Base-by-base conservation (phyloP, 2,888 invertebrate genomes). In the Rhaphigaster nebulosa region DNA sequence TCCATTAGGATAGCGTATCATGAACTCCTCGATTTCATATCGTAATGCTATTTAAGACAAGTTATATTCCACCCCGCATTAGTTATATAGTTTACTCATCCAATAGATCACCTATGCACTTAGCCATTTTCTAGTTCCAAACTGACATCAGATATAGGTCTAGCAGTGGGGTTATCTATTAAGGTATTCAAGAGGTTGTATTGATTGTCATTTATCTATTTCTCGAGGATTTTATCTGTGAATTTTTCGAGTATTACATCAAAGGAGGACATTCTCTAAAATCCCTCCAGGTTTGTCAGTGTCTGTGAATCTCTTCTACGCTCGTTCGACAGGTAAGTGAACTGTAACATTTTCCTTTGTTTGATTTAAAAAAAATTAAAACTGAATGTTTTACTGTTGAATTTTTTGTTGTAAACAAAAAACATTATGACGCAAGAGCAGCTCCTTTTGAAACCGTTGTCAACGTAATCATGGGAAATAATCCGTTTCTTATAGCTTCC, bases 171-270 rank as follows among this genome's bases (percentile, higher is more conserved):
- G 34, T 38, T 76, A 76, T 76, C 70, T 76, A 38, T 76, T 20
- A 29, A 76, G 70, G 70, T 76, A 76, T 76, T 76, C 34, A 12
- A 76, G 70, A 76, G 70, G 8, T 5, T 20, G 18, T 34, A 70
- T 34, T 34, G 34, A 70, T 18, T 70, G 6, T 76, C 70, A 76
- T 76, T 76, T 76, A 76, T 76, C 70, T 76, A 76, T 34, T 76
- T 76, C 34, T 76, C 23, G 38, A 76, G 70, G 20, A 76, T 76
- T 76, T 76, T 76, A 76, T 76, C 70, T 76, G 38, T 76, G 70
- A 76, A 20, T 76, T 76, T 34, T 3, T 76, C 10, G 70, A 23
- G 70, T 65, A 29, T 34, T 34, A 18, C 65, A 34, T 38, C 70
- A 23, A 23, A 38, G 70, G 34, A 76, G 23, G 1, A 38, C 70